Base-by-base conservation (phyloP, 2,113 vertebrate genomes). In the Forbesichthys agassizii region DNA sequence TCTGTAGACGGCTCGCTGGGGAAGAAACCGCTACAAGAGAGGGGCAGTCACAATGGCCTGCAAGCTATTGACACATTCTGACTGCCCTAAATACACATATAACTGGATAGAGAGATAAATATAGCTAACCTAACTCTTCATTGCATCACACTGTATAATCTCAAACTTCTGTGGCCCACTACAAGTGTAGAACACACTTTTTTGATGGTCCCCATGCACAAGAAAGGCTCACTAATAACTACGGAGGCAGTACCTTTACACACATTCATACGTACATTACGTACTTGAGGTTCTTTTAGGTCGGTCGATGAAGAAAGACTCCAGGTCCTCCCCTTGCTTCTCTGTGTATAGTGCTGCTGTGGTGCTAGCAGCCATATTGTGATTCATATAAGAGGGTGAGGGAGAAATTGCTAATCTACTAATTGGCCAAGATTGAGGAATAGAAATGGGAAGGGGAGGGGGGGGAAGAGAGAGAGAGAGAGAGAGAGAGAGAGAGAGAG, bases 321-420 rank as follows among this genome's bases (percentile, higher is more conserved):
- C 27, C 27, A 27, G 27, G 27, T 6, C 53, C 61, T 79, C 66
- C 52, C 58, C 62, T 36, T 63, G 42, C 54, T 16, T 46, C 12
- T 3, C 48, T 36, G 11, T 64, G 16, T 14, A 64, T 69, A 68
- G 61, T 74, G 13, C 62, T 67, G 71, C 67, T 64, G 76, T 71
- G 14, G 74, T 69, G 69, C 78, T 73, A 65, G 57, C 61, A 70
- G 74, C 81, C 61, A 74, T 71, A 66, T 55, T 83, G 69, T 80
- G 83, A 85, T 79, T 85, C 55, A 80, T 84, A 68, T 61, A 8
- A 47, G 48, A 8, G 61, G 48, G 54, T 16, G 61, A 51, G 61
- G 59, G 71, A 59, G 62, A 51, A 73, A 82, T 66, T 84, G 81
- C 75, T 85, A 75, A 90, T 88, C 70, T 82, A 49, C 83, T 91